phyloP scores from a whole-genome alignment of 2,888 invertebrate species.

The Zhuqinia jingwanae region DNA sequence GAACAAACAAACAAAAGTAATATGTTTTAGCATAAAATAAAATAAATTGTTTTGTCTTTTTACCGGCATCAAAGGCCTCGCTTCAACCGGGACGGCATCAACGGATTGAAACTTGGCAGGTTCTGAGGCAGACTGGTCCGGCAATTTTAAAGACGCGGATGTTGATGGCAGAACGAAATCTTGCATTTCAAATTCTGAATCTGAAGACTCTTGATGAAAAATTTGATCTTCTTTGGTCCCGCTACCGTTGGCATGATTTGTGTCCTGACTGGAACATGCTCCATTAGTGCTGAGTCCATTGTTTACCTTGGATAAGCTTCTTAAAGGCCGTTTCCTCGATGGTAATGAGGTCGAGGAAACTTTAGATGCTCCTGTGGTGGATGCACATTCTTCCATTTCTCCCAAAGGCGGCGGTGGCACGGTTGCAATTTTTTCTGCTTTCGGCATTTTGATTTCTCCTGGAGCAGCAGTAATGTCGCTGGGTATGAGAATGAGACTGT shows the following conservation, averaged over 20 bases:
- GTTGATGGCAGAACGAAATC: slow-evolving; percentile 31
- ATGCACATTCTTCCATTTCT: neutral
- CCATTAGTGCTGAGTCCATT: slow-evolving; percentile 32
- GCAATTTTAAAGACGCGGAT: neutral
- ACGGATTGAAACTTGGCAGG: slow-evolving; percentile 72
- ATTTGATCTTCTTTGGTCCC: slow-evolving; percentile 3
- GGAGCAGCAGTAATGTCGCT: too few relatives aligned
- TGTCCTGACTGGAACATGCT: slow-evolving; percentile 7
- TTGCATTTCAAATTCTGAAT: slow-evolving; percentile 43
- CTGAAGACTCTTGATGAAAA: slow-evolving; percentile 21
- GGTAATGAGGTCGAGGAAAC: neutral
- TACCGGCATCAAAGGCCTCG: slow-evolving; percentile 74
- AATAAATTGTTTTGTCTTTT: neutral
- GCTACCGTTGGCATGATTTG: slow-evolving; percentile 9
- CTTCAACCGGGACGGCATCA: slow-evolving; percentile 74
- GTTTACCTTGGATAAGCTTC: slow-evolving; percentile 35
- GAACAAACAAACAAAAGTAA: too few relatives aligned
- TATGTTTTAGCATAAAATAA: neutral
- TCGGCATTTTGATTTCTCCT: neutral
- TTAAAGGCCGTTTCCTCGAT: slow-evolving; percentile 58
- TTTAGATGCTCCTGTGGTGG: neutral
- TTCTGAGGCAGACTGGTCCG: slow-evolving; percentile 51
- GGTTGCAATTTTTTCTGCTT: neutral
- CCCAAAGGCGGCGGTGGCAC: neutral
- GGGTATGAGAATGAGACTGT: too few relatives aligned